Evolutionary conservation across 1,140 invertebrate genomes (phyloP).

Genomic region (Trigoniulus corallinus): DNA sequence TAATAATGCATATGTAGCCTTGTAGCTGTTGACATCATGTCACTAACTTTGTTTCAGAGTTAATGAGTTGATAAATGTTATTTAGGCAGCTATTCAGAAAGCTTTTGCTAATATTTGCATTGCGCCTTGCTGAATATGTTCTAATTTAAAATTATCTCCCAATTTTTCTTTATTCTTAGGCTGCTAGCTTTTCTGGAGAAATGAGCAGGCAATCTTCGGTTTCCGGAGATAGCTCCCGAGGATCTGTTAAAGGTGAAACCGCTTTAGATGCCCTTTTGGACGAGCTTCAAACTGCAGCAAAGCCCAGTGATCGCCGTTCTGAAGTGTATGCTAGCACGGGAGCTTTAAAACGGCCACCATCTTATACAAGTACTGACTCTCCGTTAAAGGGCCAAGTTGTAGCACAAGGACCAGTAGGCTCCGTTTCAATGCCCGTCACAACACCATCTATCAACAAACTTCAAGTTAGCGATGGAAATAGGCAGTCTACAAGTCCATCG

Average conservation of each 20-base stretch:
- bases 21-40: too few species aligned
- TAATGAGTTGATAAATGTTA: too few species aligned
- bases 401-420: conserved; percentile 2
- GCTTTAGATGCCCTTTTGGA: conserved; percentile 89
- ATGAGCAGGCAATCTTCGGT: conserved; percentile 21
- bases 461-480: conserved; percentile 10
- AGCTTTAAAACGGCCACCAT: conserved; percentile 19
- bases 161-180: not conserved
- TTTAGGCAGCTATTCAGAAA: too few species aligned
- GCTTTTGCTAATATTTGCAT: too few species aligned
- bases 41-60: too few species aligned
- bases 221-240: conserved; percentile 24
- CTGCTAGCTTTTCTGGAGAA: conserved; percentile 9
- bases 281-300: conserved; percentile 61
- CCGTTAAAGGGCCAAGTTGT: conserved; percentile 13
- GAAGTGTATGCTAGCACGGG: conserved; percentile 29
- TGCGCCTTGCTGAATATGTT: too few species aligned
- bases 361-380: conserved; percentile 21
- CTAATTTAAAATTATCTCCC: too few species aligned
- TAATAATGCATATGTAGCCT: too few species aligned
- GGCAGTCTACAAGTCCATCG: conserved; percentile 7
- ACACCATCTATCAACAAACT: conserved; percentile 10
- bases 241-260: conserved; percentile 57
- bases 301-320: not conserved
- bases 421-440: conserved; percentile 2